phyloP scores from a whole-genome alignment of 2,113 vertebrate species.

The Nycticorax nycticorax region DNA sequence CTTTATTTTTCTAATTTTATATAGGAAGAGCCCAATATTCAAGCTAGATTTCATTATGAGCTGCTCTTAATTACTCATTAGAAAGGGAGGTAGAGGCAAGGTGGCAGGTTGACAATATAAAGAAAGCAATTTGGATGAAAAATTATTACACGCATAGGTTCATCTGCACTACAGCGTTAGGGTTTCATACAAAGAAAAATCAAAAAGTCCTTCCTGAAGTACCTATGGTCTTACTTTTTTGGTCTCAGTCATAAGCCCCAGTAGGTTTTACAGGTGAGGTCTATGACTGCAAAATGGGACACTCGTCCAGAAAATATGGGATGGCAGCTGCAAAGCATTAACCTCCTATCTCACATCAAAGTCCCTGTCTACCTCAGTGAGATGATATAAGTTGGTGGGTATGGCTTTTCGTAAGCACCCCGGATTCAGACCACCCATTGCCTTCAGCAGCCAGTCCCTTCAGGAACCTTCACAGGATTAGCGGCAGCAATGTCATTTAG shows the following conservation, averaged over 20 bases:
- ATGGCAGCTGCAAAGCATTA: background rate
- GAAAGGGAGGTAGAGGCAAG: background rate
- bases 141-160: background rate
- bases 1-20: background rate
- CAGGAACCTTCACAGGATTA: background rate
- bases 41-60: background rate
- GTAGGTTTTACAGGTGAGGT: background rate
- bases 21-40: background rate
- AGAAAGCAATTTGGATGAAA: background rate
- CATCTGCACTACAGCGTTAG: background rate
- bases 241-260: rapidly evolving
- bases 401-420: background rate
- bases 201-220: background rate
- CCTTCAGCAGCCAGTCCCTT: background rate
- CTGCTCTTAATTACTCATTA: background rate
- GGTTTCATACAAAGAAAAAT: background rate
- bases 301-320: rapidly evolving
- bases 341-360: background rate
- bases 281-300: background rate
- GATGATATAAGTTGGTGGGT: rapidly evolving
- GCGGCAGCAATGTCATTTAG: rapidly evolving
- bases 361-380: background rate
- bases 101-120: background rate
- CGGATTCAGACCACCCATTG: background rate
- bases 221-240: background rate